Conservation (phyloP, 2,113 vertebrate genomes). For the Dryoscopus gambensis region DNA sequence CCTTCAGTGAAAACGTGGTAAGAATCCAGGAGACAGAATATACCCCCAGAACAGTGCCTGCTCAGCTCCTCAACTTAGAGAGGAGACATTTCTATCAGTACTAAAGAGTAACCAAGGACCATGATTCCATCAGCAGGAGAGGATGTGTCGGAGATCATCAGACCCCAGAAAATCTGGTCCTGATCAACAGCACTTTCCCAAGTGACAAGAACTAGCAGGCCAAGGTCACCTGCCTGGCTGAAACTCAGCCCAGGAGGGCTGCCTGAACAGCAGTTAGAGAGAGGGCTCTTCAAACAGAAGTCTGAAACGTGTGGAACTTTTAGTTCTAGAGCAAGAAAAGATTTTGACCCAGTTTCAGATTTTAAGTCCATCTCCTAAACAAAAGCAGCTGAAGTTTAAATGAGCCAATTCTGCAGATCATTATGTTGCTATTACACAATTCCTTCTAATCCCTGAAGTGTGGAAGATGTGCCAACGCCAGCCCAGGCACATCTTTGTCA, state of each 20-base stretch:
- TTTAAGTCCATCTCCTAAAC: constrained; percentile 49
- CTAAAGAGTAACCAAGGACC: neutral
- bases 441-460: constrained; percentile 52
- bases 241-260: neutral
- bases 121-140: neutral
- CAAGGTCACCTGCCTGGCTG: neutral
- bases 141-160: neutral
- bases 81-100: neutral
- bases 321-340: constrained; percentile 16
- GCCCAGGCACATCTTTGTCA: constrained; percentile 53
- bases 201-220: neutral
- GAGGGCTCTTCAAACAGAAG: neutral
- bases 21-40: neutral
- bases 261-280: neutral
- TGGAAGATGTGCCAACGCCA: constrained; percentile 49
- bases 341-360: constrained; percentile 58
- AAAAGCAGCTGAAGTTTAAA: constrained; percentile 66
- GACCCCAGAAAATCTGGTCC: neutral
- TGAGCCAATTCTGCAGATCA: constrained; percentile 56
- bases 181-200: neutral
- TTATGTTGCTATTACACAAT: constrained; percentile 62
- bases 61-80: neutral
- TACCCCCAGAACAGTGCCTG: accelerated
- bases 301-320: neutral
- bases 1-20: neutral